Evolutionary conservation across 2,888 invertebrate genomes (phyloP).

Genomic region (Rapana venosa): DNA sequence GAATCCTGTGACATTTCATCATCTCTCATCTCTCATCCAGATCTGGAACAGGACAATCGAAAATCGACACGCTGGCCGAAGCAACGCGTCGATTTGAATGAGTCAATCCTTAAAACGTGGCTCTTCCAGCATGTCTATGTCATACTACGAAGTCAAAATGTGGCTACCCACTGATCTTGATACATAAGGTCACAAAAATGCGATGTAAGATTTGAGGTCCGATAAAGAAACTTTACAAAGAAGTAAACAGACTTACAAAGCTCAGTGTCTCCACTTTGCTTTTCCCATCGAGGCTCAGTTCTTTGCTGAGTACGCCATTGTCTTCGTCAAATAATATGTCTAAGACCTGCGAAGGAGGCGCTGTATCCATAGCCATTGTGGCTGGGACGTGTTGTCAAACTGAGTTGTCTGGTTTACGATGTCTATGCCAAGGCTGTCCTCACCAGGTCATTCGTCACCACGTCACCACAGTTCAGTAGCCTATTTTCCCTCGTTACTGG

Average conservation of each 20-base stretch:
- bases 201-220: background rate
- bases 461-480: conserved; percentile 36
- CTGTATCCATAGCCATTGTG: conserved; percentile 50
- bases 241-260: conserved; percentile 44
- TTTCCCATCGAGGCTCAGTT: conserved; percentile 42
- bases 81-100: background rate
- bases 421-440: background rate
- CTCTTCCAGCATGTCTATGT: background rate
- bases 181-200: background rate
- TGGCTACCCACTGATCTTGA: background rate
- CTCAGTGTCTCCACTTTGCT: conserved; percentile 34
- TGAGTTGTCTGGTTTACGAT: background rate
- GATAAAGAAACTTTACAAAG: background rate
- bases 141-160: too few species aligned
- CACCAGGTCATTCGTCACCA: conserved; percentile 8
- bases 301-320: conserved; percentile 66
- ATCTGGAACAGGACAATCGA: background rate
- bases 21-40: background rate
- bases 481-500: background rate
- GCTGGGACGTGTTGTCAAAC: background rate
- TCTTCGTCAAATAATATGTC: conserved; percentile 71
- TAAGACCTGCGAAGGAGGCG: conserved; percentile 58
- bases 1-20: background rate
- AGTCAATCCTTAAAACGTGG: background rate
- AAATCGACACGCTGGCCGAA: background rate